Percentiles rank a stretch among this genome's conserved stretches.
Evolutionary conservation across 2,797 vertebrate genomes (phyloP).

Genomic region (Neosalanx taihuensis): DNA sequence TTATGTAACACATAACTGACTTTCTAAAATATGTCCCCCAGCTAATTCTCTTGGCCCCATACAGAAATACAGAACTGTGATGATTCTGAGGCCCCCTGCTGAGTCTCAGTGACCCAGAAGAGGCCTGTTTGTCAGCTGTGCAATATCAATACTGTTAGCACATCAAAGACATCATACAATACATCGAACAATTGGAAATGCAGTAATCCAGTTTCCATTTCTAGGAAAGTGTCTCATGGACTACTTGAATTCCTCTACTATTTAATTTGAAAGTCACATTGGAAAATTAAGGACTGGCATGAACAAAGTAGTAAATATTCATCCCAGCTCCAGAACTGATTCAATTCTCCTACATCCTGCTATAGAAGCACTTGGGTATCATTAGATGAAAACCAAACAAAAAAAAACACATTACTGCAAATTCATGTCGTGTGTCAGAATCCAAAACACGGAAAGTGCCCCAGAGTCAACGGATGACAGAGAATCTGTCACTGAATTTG

Average conservation of each 20-base stretch:
- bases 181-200: too few relatives aligned
- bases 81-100: conserved; percentile 28
- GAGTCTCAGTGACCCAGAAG: conserved; percentile 14
- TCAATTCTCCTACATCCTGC: too few relatives aligned
- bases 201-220: too few relatives aligned
- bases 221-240: too few relatives aligned
- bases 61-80: conserved; percentile 12
- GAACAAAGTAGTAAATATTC: conserved; percentile 7
- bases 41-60: conserved; percentile 44
- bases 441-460: conserved; percentile 35
- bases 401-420: not conserved
- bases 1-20: conserved; percentile 63
- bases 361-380: too few relatives aligned
- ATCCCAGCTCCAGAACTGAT: too few relatives aligned
- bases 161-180: too few relatives aligned
- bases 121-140: conserved; percentile 22
- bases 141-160: conserved; percentile 9
- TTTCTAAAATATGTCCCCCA: conserved; percentile 57
- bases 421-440: not conserved
- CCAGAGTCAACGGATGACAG: conserved; percentile 21
- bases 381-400: conserved; percentile 41
- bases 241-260: not conserved
- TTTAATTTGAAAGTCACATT: not conserved
- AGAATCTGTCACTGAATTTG: conserved; percentile 44
- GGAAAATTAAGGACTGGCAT: conserved; percentile 21